Conservation (phyloP, 2,888 invertebrate genomes). For the Dryadula phaetusa region DNA sequence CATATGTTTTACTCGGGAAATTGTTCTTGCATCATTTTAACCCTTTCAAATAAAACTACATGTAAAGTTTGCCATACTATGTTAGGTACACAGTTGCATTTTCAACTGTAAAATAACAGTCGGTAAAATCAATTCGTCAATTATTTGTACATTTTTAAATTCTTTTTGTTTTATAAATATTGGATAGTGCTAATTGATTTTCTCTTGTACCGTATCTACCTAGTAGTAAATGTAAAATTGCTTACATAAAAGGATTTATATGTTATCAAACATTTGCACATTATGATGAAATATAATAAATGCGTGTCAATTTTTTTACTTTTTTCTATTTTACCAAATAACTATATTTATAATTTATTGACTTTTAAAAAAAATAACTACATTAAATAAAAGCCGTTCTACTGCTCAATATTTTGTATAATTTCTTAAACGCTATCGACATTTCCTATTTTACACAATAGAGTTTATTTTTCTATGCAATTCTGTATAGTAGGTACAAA, state of each 20-base stretch:
- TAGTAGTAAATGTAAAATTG: too few relatives aligned
- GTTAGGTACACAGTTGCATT: conserved; percentile 1
- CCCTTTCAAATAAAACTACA: conserved; percentile 16
- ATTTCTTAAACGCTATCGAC: neutral
- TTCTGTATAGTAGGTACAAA: neutral
- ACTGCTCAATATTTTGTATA: neutral
- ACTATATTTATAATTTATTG: too few relatives aligned
- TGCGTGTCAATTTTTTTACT: too few relatives aligned
- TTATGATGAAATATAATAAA: neutral
- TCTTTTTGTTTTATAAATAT: neutral
- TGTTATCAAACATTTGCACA: too few relatives aligned
- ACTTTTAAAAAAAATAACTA: too few relatives aligned
- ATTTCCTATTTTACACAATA: neutral
- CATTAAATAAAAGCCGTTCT: too few relatives aligned
- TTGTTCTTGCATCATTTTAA: conserved; percentile 29
- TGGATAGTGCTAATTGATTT: neutral
- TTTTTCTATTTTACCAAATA: too few relatives aligned
- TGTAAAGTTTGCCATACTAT: conserved; percentile 15
- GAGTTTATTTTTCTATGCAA: neutral
- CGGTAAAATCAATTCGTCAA: neutral
- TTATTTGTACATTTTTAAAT: neutral
- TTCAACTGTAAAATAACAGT: neutral
- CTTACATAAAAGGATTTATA: too few relatives aligned
- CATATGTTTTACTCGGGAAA: conserved; percentile 49
- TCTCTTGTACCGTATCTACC: too few relatives aligned